Conservation (phyloP, 2,113 vertebrate species). For the Eonycteris spelaea region DNA sequence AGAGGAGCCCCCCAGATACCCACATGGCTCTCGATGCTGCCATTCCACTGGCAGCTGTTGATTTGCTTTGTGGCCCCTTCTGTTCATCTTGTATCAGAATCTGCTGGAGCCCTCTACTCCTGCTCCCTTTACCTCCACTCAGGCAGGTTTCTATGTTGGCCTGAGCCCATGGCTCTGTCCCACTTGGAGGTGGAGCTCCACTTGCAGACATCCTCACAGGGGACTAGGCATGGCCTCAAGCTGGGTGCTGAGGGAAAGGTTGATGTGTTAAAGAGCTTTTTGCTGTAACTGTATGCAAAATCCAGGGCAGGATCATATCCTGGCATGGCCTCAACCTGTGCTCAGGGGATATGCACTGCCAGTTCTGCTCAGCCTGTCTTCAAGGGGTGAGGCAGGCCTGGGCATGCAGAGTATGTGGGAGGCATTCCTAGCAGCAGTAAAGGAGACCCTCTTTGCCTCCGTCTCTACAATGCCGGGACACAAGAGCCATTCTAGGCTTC, state of each 20-base stretch:
- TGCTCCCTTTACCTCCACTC: not conserved
- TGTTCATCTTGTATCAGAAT: not conserved
- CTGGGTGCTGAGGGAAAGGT: not conserved
- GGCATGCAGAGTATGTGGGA: not conserved
- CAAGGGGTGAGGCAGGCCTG: not conserved
- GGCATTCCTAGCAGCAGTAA: not conserved
- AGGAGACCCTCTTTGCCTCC: not conserved
- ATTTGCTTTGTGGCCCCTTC: too few species aligned
- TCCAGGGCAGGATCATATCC: not conserved
- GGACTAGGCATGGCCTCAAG: not conserved
- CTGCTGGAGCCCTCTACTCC: not conserved
- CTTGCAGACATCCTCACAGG: not conserved
- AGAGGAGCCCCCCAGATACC: not conserved
- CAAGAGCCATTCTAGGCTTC: too few species aligned
- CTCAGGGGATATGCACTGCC: too few species aligned
- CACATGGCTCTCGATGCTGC: rapidly evolving
- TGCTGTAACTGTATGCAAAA: not conserved
- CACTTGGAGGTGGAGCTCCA: not conserved
- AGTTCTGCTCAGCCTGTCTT: not conserved
- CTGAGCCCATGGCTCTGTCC: not conserved
- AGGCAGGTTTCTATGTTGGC: not conserved
- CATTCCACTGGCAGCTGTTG: not conserved
- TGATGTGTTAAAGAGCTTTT: too few species aligned
- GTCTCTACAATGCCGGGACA: not conserved
- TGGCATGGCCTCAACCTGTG: not conserved